Conservation (phyloP, 2,797 vertebrate genomes). For the Enteromius thamalakanensis region DNA sequence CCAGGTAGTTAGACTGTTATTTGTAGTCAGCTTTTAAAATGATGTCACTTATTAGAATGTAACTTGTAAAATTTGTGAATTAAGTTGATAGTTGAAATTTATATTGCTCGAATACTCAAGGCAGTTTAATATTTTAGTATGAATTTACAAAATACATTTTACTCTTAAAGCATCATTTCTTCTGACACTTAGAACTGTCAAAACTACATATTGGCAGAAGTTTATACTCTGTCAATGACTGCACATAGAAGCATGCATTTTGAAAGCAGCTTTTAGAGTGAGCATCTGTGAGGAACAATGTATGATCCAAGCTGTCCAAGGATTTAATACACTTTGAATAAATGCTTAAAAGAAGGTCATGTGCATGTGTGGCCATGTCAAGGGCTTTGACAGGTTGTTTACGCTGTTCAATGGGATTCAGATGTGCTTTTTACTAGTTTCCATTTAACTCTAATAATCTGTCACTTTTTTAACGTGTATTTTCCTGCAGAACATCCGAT, state of each 20-base stretch:
- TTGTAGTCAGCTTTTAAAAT: not conserved
- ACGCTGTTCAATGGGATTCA: not conserved
- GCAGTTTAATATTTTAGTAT: not conserved
- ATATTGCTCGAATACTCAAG: not conserved
- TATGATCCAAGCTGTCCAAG: not conserved
- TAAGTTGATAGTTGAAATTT: not conserved
- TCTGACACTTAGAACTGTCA: not conserved
- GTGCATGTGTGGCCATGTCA: not conserved
- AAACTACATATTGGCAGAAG: not conserved
- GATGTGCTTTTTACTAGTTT: not conserved
- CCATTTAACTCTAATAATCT: not conserved
- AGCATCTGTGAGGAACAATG: not conserved
- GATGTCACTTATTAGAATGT: not conserved
- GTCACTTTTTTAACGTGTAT: not conserved
- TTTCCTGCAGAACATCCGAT: not conserved
- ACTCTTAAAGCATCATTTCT: not conserved
- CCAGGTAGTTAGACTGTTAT: not conserved
- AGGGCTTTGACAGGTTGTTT: not conserved
- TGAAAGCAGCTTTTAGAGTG: not conserved
- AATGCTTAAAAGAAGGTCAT: not conserved
- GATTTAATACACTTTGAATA: not conserved
- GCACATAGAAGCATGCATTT: not conserved
- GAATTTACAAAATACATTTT: not conserved
- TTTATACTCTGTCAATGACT: not conserved
- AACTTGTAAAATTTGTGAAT: not conserved